These are phyloP conservation scores for Anolis sagrei DNA, from an alignment of 2,113 vertebrate species.

Conservation along the genomic window DNA sequence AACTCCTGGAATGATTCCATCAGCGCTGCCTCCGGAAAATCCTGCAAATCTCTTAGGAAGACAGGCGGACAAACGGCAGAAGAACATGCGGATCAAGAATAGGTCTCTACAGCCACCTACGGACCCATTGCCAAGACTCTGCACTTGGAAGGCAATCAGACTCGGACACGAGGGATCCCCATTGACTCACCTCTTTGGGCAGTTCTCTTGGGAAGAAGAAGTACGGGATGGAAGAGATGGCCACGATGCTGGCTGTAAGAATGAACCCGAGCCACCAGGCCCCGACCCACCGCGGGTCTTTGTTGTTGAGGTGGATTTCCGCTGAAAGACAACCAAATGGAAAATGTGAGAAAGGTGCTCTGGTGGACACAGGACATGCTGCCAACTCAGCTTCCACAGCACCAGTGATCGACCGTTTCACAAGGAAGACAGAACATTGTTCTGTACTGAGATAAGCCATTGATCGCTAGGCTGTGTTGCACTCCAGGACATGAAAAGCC, in stretches of 20 bases:
- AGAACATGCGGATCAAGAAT: too few relatives aligned
- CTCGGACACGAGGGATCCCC: too few relatives aligned
- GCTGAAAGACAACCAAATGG: conserved; percentile 68
- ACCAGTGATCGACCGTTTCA: neutral
- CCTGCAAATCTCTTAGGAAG: too few relatives aligned
- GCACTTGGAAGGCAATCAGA: too few relatives aligned
- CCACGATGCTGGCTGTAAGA: conserved; percentile 81
- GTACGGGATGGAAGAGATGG: conserved; percentile 85
- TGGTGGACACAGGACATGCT: fast-evolving
- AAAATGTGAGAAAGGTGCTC: neutral
- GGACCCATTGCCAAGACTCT: too few relatives aligned
- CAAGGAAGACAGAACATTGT: neutral
- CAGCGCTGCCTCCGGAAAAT: too few relatives aligned
- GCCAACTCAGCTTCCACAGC: neutral
- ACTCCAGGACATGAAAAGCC: too few relatives aligned
- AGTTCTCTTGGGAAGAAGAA: conserved; percentile 92
- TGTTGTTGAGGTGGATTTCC: conserved; percentile 68
- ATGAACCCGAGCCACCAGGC: conserved; percentile 98
- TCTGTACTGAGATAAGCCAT: too few relatives aligned
- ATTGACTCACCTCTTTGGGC: conserved; percentile 79
- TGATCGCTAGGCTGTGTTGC: too few relatives aligned
- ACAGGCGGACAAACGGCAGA: too few relatives aligned
- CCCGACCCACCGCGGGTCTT: conserved; percentile 92
- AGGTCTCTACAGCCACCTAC: too few relatives aligned
- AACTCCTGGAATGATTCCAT: too few relatives aligned